These are phyloP conservation scores for Stictocephala bisonia DNA, from an alignment of 2,888 invertebrate genomes.

Conservation along the genomic window DNA sequence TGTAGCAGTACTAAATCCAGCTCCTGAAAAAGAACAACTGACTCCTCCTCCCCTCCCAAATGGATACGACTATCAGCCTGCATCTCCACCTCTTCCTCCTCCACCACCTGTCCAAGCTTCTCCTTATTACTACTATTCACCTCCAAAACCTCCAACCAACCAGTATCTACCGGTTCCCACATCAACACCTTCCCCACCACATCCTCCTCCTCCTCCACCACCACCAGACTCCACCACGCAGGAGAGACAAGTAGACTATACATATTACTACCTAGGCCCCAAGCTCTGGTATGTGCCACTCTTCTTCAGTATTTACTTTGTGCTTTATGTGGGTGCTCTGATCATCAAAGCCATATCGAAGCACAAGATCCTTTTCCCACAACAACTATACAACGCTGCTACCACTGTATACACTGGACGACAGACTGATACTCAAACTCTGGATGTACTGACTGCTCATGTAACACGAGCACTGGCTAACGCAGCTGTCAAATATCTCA, in stretches of 20 bases:
- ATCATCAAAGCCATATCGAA: conserved; percentile 78
- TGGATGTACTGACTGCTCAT: background rate
- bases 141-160: conserved; percentile 17
- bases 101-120: background rate
- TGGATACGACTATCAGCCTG: conserved; percentile 32
- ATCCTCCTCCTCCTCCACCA: conserved; percentile 40
- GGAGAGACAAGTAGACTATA: conserved; percentile 66
- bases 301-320: conserved; percentile 77
- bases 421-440: background rate
- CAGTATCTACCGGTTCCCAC: conserved; percentile 32
- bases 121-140: conserved; percentile 35
- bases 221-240: conserved; percentile 34
- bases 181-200: conserved; percentile 27
- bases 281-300: conserved; percentile 81
- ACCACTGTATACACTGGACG: conserved; percentile 50
- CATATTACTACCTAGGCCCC: conserved; percentile 80
- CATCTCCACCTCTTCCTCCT: conserved; percentile 46
- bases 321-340: conserved; percentile 76
- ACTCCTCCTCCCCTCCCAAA: background rate
- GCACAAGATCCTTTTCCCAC: conserved; percentile 73
- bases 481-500: conserved; percentile 3
- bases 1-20: background rate
- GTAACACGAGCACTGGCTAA: background rate
- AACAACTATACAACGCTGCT: conserved; percentile 52
- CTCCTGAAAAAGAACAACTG: background rate